Evolutionary conservation across 2,888 invertebrate species (phyloP), one percentile per base, ranked within the genome.

Genomic region (Drosophila kuntzei): DNA sequence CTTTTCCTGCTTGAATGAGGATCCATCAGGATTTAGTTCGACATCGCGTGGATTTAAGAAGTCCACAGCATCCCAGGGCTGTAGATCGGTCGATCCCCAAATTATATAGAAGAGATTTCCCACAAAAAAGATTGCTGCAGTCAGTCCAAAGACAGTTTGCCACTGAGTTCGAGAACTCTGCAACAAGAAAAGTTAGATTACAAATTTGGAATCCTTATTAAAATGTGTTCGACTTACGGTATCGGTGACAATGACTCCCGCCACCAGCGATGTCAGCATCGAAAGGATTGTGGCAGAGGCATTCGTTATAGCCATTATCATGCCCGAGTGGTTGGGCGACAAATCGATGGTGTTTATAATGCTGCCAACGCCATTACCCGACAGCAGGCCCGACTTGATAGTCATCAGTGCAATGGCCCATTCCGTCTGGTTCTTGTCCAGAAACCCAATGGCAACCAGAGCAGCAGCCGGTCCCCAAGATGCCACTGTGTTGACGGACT

Each of bases 101-200:
- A 95, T 90, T 1, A 96, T 84, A 90, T 95, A 97, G 76, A 95
- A 93, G 27, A 95, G 90, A 87, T 95, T 95, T 2, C 95, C 94
- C 29, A 94, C 89, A 70, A 95, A 93, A 86, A 96, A 96, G 6
- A 96, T 92, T 12, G 93, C 94, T 2, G 96, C 94, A 0, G 96
- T 76, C 47, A 89, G 92, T 84, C 95, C 94, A 91, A 97, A 97
- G 25, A 96, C 95, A 58, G 94, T 94, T 69, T 94, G 94, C 97
- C 97, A 97, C 87, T 95, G 94, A 0, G 87, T 69, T 1, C 94
- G 93, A 62, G 95, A 93, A 0, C 76, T 51, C 91, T 91, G 59
- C 4, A 25, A 54, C 0, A 53, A 16, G 14, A 41, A 22, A 6
- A 34, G 6, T 20, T n/a, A 44, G 8, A 3, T 11, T 37, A 41